A percentile compares a stretch with the other conserved stretches of the same genome.
These are phyloP conservation scores for Austrofundulus limnaeus DNA, from an alignment of 2,113 vertebrate genomes.

Conservation along the genomic window DNA sequence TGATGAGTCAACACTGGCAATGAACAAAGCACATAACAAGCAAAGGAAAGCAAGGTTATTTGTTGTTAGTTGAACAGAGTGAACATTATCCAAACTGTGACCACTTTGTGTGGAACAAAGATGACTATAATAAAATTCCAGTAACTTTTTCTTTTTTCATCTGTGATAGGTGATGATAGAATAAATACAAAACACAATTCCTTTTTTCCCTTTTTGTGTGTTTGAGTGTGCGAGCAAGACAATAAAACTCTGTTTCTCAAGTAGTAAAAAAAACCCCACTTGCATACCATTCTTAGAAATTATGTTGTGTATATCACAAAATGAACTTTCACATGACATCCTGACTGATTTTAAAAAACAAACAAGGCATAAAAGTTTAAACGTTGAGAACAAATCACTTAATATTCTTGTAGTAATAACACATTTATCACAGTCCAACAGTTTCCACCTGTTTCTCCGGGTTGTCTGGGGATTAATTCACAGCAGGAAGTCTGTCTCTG, in stretches of 20 bases:
- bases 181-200: not conserved
- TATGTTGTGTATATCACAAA: no score
- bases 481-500: constrained; percentile 12
- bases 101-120: not conserved
- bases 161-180: no score
- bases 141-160: not conserved
- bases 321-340: not conserved
- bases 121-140: not conserved
- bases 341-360: constrained; percentile 28
- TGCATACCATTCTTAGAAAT: not conserved
- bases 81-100: not conserved
- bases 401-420: constrained; percentile 21
- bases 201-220: not conserved
- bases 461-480: constrained; percentile 19
- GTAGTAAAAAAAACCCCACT: no score
- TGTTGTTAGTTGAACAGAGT: no score
- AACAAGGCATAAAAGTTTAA: constrained; percentile 13
- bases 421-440: constrained; percentile 27
- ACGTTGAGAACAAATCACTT: constrained; percentile 22
- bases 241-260: not conserved
- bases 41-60: constrained; percentile 7
- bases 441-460: constrained; percentile 46
- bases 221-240: not conserved
- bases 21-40: constrained; percentile 47
- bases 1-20: constrained; percentile 36